Percentiles rank a stretch among this genome's conserved stretches.
Conservation (phyloP, 2,888 invertebrate genomes). For the Idaea aversata region DNA sequence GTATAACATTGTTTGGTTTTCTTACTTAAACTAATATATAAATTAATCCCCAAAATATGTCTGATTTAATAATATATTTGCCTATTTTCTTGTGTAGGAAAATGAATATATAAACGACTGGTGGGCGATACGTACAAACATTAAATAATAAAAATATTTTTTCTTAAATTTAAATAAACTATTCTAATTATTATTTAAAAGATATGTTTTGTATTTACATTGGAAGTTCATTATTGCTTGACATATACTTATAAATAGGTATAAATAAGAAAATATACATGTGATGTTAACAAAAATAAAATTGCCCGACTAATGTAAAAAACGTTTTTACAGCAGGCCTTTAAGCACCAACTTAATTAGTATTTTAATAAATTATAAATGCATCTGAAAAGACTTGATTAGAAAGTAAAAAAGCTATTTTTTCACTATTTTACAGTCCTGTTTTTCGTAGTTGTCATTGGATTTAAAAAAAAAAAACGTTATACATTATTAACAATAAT, state of each 20-base stretch:
- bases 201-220: neutral
- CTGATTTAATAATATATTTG: slow-evolving; percentile 19
- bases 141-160: slow-evolving; percentile 6
- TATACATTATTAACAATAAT: too few species aligned
- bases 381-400: neutral
- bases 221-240: neutral
- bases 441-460: too few species aligned
- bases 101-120: neutral
- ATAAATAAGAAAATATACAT: neutral
- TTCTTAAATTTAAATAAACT: slow-evolving; percentile 10
- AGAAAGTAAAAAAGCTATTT: neutral
- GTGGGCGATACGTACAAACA: neutral
- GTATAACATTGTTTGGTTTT: slow-evolving; percentile 63
- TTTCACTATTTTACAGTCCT: too few species aligned
- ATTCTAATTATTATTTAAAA: slow-evolving; percentile 3
- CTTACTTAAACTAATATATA: slow-evolving; percentile 54
- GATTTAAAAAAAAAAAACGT: too few species aligned
- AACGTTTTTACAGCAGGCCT: neutral
- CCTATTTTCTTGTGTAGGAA: neutral
- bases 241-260: neutral
- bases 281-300: neutral
- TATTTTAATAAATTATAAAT: neutral
- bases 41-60: slow-evolving; percentile 20
- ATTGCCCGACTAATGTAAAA: neutral
- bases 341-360: neutral